A percentile compares a stretch with the other conserved stretches of the same genome.
These are phyloP conservation scores for Nematopogon swammerdamellus DNA, from an alignment of 2,888 invertebrate species.

Conservation along the genomic window DNA sequence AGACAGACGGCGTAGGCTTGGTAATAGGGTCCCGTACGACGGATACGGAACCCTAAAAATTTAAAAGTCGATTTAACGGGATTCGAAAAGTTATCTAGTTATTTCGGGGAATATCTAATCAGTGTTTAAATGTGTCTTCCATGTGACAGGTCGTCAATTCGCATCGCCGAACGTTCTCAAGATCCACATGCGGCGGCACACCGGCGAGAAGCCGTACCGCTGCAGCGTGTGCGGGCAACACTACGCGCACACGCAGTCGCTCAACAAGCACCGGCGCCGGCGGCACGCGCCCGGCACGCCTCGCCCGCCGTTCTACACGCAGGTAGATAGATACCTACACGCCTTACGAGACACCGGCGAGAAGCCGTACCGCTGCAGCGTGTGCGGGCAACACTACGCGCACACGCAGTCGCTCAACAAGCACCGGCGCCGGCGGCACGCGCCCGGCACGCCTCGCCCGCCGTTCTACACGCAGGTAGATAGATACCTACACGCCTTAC, in stretches of 20 bases:
- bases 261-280: slow-evolving; percentile 28
- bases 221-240: slow-evolving; percentile 20
- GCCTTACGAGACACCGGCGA: background rate
- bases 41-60: too few species aligned
- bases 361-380: background rate
- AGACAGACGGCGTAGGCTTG: too few species aligned
- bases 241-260: slow-evolving; percentile 30
- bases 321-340: too few species aligned
- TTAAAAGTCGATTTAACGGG: too few species aligned
- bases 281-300: slow-evolving; percentile 19
- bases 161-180: slow-evolving; percentile 13
- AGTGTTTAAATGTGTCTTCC: too few species aligned
- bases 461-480: background rate
- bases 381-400: background rate
- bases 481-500: too few species aligned
- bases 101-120: too few species aligned
- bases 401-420: background rate
- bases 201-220: slow-evolving; percentile 14
- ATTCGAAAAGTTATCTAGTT: too few species aligned
- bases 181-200: slow-evolving; percentile 15
- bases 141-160: slow-evolving; percentile 9
- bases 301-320: slow-evolving; percentile 8
- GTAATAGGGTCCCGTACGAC: too few species aligned
- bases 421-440: background rate
- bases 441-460: background rate